Evolutionary conservation across 2,113 vertebrate species (phyloP), one percentile per base, ranked within the genome.

Genomic region (Corapipo altera): DNA sequence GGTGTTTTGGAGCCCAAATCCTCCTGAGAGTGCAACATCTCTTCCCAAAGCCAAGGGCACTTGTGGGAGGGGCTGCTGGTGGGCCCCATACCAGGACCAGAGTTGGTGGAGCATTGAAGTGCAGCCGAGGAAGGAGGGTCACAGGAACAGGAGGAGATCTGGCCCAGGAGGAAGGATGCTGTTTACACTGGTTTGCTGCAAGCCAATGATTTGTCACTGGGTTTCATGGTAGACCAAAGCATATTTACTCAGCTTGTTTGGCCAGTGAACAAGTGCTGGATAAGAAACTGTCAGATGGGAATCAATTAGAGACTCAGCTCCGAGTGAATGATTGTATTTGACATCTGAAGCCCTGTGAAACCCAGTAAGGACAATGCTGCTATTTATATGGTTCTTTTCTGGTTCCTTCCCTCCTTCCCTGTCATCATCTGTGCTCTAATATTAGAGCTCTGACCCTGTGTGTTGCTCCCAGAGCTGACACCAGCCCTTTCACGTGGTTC

Each of bases 201-300:
- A 82, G 73, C 62, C 41, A 65, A 4, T 41, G 80, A 64, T 87
- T 94, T 6, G 33, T 84, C 71, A 58, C 58, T 52, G 41, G 58
- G 55, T 72, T 81, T 89, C 89, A 78, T 79, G 58, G 70, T 55
- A 86, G 85, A 93, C 72, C 73, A 88, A 64, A 96, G 77, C 24
- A 8, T 95, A 84, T 97, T 96, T 95, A 93, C 92, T 95, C 82
- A 94, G 95, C 87, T 91, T 96, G 91, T 91, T 96, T 96, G 91
- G 93, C 80, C 0, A 3, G 52, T 17, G 62, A 70, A 89, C 94
- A 90, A 95, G 67, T 84, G 91, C 89, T 97, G 96, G 92, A 96
- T 93, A 86, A 90, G 93, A 85, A 96, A 90, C 72, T 79, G 83
- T 96, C 92, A 83, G 87, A 83, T 52, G 87, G 92, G 96, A 97